Evolutionary conservation across 2,797 vertebrate species (phyloP), one percentile per base, ranked within the genome.

Genomic region (Enteromius radiatus): DNA sequence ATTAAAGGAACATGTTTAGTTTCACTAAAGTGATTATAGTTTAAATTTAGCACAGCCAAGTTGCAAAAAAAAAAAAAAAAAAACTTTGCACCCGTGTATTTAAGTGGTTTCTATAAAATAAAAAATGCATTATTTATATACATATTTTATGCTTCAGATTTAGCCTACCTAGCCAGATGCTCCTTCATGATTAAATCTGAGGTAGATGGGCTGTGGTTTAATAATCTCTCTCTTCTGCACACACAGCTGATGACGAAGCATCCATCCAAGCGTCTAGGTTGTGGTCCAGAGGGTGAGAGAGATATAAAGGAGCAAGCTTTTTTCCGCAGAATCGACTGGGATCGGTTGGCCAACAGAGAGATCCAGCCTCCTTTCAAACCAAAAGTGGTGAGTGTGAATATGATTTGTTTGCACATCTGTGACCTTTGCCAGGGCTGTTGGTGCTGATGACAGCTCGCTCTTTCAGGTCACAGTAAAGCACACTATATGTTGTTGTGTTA

Each of bases 281-380:
- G 97, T 3, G 95, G 97, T 74, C 89, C 92, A 0, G 98, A 99
- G 90, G 97, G 97, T 0, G 98, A 99, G 87, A 90, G 97, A 86
- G 98, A 99, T 84, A 94, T 99, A 89, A 93, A 95, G 83, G 98
- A 99, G 52, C 98, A 99, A 4, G 95, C 96, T 77, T 99, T 99
- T 94, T 99, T 99, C 93, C 96, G 98, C 88, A 96, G 98, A 84
- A 99, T 99, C 61, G 98, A 99, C 95, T 99, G 98, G 98, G 97
- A 98, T 0, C 96, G 97, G 47, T 93, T 99, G 91, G 96, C 96
- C 84, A 97, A 94, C 93, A 92, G 94, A 76, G 98, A 99, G 91
- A 97, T 99, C 87, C 98, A 99, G 89, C 98, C 98, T 0, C 98
- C 98, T 0, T 99, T 98, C 91, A 99, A 99, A 90, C 98, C 98